These are phyloP conservation scores for Tenthredo scrophulariae DNA, from an alignment of 2,888 invertebrate genomes.

Conservation along the genomic window DNA sequence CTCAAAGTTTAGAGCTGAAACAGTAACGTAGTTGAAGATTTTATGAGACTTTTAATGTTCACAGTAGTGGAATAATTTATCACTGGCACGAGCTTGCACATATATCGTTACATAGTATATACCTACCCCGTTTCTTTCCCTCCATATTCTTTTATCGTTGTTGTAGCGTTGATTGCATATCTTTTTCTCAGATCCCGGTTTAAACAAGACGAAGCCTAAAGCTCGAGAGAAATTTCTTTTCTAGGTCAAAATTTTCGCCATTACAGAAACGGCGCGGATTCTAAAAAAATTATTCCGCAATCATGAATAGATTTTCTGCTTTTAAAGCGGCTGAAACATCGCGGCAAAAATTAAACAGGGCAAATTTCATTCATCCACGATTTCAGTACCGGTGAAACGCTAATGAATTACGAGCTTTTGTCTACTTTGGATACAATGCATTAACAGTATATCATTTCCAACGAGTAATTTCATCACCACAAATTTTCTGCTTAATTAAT, in stretches of 20 bases:
- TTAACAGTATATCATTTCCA: neutral
- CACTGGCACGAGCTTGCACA: neutral
- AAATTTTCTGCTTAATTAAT: neutral
- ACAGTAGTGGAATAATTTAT: neutral
- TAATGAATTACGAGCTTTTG: neutral
- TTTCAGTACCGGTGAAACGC: neutral
- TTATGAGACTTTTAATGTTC: slow-evolving; percentile 7
- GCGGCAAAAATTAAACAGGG: neutral
- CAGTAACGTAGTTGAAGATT: slow-evolving; percentile 7
- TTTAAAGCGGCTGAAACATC: neutral
- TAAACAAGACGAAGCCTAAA: neutral
- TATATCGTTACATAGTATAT: neutral
- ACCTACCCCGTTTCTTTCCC: neutral
- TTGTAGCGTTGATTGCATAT: neutral
- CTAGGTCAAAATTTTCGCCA: neutral
- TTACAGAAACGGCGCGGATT: neutral
- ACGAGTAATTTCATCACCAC: neutral
- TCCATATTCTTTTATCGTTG: neutral
- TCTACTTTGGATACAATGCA: neutral
- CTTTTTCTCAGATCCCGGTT: neutral
- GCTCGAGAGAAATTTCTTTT: neutral
- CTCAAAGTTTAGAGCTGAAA: slow-evolving; percentile 3
- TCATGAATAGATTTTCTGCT: neutral
- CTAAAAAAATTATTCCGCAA: neutral
- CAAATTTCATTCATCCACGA: neutral